Conservation (phyloP, 2,888 invertebrate species). For the Eudasyphora cyanicolor region DNA sequence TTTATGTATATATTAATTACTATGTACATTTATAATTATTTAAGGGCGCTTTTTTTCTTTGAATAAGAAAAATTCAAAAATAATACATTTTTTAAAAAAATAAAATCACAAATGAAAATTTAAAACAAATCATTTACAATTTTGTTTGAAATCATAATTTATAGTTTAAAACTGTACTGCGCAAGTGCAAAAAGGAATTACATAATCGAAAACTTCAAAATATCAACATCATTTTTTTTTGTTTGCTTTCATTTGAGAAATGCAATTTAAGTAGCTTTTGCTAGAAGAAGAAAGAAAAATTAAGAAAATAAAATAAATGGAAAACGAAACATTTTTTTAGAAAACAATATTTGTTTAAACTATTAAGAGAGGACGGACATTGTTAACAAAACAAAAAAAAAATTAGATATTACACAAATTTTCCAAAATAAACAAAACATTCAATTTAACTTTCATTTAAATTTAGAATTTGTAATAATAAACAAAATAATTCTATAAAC, state of each 20-base stretch:
- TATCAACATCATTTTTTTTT: slow-evolving; percentile 37
- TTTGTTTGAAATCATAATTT: neutral
- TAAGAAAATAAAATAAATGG: neutral
- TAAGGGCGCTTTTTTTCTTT: slow-evolving; percentile 22
- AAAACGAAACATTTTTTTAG: neutral
- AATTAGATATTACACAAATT: neutral
- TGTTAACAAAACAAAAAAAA: slow-evolving; percentile 14
- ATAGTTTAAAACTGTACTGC: neutral
- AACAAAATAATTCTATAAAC: too few relatives aligned
- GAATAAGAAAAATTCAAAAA: slow-evolving; percentile 31
- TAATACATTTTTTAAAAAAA: slow-evolving; percentile 50
- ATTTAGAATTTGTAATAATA: too few relatives aligned
- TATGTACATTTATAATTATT: slow-evolving; percentile 7
- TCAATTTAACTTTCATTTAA: neutral
- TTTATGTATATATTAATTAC: slow-evolving; percentile 44
- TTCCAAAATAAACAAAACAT: neutral
- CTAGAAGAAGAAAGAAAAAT: slow-evolving; percentile 3
- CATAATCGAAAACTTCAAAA: neutral
- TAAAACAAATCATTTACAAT: slow-evolving; percentile 1
- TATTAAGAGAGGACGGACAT: slow-evolving; percentile 18
- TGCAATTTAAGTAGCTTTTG: slow-evolving; percentile 51
- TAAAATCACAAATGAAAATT: slow-evolving; percentile 57
- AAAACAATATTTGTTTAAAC: neutral
- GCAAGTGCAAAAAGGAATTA: neutral
- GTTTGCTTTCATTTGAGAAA: slow-evolving; percentile 42